Base-by-base conservation (phyloP, 2,797 vertebrate species). In the Neopelma chrysocephalum region DNA sequence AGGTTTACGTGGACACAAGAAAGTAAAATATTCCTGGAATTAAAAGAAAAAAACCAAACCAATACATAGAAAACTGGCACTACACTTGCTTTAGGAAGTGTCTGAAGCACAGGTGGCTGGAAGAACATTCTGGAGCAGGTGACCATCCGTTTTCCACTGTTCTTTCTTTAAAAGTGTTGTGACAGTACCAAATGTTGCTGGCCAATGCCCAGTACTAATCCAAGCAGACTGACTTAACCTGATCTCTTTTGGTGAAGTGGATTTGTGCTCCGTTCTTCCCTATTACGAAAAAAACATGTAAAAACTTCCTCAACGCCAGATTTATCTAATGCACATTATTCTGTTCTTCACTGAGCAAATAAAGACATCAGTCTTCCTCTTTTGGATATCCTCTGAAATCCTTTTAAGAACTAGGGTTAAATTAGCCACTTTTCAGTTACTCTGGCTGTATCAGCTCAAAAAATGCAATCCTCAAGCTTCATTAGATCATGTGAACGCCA, bases 91-190 rank as follows among this genome's bases (percentile, higher is more conserved):
- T 56, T 51, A 82, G 32, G 29, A 84, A 19, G 5, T 43, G 12
- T 69, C 54, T 93, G 32, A 77, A 50, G 9, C n/a, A 60, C 40
- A 64, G 14, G n/a, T 42, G 77, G 19, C 47, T 85, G 58, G 18
- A 84, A 36, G 0, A 51, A 7, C 26, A 13, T 25, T 90, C n/a
- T 64, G 70, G 22, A 71, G 19, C 31, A 56, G 54, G 15, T 43
- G 25, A 64, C 1, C 0, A 2, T 40, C 15, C 8, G 10, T 71
- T 78, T 92, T 65, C 19, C 1, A 0, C 26, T 57, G 18, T 61
- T 82, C 34, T 38, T 38, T 60, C 65, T 69, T 31, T 87, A 58
- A 82, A 92, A 72, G 7, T 65, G 29, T 19, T 45, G 23, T 38
- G 66, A 79, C 42, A 16, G 56, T 87, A 53, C 29, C 50, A 85